Conservation (phyloP, 2,113 vertebrate species). For the Melospiza georgiana region DNA sequence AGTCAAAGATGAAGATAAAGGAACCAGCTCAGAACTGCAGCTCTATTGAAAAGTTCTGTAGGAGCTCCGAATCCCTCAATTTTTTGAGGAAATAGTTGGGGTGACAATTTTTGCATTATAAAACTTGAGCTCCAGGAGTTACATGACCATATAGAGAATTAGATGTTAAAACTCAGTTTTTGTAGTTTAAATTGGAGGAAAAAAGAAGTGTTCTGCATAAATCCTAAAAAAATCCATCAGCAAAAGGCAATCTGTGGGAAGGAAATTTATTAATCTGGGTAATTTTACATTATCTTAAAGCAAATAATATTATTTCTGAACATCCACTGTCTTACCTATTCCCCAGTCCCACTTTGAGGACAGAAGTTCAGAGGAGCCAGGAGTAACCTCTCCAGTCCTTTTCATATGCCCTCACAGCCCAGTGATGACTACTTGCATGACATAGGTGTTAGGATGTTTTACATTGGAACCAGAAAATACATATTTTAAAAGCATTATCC, state of each 20-base stretch:
- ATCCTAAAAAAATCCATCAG: background rate
- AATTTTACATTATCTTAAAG: background rate
- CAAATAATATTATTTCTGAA: background rate
- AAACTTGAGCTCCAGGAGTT: background rate
- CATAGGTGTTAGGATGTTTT: background rate
- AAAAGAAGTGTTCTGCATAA: background rate
- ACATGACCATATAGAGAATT: background rate
- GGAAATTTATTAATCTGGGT: background rate
- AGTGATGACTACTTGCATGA: fast-evolving
- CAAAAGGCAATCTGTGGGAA: background rate
- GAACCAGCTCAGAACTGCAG: background rate
- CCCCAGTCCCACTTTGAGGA: background rate
- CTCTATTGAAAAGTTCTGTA: background rate
- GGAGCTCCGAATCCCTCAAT: background rate
- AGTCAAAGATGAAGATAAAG: background rate
- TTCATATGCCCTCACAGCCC: background rate
- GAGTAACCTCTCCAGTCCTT: background rate
- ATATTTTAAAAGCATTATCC: background rate
- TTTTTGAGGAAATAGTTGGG: background rate
- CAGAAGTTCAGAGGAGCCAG: background rate
- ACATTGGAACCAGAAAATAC: background rate
- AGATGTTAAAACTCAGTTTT: background rate
- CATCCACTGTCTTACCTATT: background rate
- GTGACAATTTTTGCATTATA: background rate
- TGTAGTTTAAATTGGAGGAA: background rate